Evolutionary conservation across 2,797 vertebrate genomes (phyloP).

Genomic region (Capromys pilorides): DNA sequence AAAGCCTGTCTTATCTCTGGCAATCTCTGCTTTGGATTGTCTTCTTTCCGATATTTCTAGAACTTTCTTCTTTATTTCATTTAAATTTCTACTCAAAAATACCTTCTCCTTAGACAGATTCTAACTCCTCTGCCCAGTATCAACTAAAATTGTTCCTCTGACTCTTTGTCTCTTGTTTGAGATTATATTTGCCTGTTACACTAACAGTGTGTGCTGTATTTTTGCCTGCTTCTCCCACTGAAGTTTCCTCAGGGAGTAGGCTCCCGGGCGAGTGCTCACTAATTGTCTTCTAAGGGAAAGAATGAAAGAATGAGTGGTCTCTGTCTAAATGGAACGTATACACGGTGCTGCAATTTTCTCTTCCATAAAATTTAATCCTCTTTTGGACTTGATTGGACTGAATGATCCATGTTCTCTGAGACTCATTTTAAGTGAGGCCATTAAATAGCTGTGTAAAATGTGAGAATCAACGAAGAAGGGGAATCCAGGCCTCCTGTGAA

Average conservation of each 20-base stretch:
- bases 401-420: slow-evolving; percentile 38
- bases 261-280: neutral
- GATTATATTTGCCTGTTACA: neutral
- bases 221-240: neutral
- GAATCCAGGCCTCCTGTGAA: neutral
- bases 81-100: neutral
- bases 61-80: neutral
- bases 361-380: neutral
- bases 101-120: neutral
- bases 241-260: neutral
- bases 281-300: slow-evolving; percentile 12
- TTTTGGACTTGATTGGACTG: neutral
- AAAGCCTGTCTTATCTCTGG: neutral
- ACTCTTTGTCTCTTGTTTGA: neutral
- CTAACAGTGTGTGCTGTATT: neutral
- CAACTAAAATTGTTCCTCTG: neutral
- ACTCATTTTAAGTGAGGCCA: neutral
- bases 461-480: neutral
- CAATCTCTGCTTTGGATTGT: neutral
- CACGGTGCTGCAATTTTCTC: neutral
- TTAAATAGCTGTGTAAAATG: neutral
- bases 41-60: neutral
- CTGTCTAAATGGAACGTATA: neutral
- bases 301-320: neutral
- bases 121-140: neutral